phyloP scores from a whole-genome alignment of 2,113 vertebrate species.

The Probosciger aterrimus region DNA sequence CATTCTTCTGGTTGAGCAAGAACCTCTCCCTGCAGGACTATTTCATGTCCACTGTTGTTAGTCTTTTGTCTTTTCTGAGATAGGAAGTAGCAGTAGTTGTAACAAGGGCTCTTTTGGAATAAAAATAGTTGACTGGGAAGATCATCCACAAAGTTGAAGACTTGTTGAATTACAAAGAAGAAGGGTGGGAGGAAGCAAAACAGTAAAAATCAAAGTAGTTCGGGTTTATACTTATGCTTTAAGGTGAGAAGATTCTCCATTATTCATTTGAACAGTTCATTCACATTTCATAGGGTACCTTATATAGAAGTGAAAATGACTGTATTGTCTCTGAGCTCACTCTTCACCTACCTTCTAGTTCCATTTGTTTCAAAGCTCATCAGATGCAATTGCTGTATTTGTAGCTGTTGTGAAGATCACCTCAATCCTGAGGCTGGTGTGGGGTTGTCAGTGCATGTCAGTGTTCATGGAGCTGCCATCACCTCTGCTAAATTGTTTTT shows the following conservation, averaged over 20 bases:
- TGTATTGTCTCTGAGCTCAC: accelerated
- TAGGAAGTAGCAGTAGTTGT: neutral
- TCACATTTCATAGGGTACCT: neutral
- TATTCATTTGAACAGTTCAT: neutral
- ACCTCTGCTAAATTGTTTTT: neutral
- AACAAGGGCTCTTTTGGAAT: neutral
- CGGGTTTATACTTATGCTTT: neutral
- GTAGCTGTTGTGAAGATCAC: neutral
- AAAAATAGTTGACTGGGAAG: neutral
- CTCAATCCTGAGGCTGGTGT: neutral
- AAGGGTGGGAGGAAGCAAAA: neutral
- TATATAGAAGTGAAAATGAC: accelerated
- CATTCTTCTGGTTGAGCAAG: neutral
- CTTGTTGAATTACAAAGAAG: neutral
- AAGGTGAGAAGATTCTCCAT: neutral
- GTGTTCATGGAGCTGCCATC: neutral
- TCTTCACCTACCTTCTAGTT: neutral
- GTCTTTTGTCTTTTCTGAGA: neutral
- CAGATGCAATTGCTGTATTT: neutral
- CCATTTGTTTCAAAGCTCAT: neutral
- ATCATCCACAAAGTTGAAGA: neutral
- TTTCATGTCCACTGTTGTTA: neutral
- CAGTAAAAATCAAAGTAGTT: neutral
- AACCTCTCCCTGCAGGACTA: neutral
- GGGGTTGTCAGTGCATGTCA: neutral